phyloP scores from a whole-genome alignment of 2,797 vertebrate genomes.

The Sebastolobus altivelis region DNA sequence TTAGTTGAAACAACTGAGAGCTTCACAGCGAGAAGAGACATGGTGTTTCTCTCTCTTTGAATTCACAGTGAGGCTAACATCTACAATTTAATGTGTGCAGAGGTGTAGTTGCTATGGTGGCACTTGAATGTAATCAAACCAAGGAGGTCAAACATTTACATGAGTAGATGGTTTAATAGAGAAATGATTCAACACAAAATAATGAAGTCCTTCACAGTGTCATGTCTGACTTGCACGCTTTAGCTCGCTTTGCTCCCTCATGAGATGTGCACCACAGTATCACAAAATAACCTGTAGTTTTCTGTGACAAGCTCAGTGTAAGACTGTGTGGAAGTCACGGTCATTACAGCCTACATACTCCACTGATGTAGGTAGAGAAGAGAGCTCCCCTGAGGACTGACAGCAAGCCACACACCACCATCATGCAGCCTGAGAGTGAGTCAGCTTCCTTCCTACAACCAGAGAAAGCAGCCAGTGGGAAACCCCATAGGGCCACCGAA shows the following conservation, averaged over 20 bases:
- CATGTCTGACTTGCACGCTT: conserved; percentile 19
- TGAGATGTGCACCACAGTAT: conserved; percentile 30
- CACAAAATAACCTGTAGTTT: conserved; percentile 36
- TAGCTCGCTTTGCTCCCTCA: conserved; percentile 11
- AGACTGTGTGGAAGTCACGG: conserved; percentile 54
- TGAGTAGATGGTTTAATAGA: conserved; percentile 12
- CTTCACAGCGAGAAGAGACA: not conserved
- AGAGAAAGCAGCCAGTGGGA: conserved; percentile 69
- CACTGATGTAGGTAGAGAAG: conserved; percentile 69
- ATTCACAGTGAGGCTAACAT: not conserved
- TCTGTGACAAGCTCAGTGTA: conserved; percentile 47
- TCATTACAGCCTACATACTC: conserved; percentile 65
- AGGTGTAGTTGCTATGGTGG: not conserved
- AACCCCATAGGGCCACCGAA: conserved; percentile 59
- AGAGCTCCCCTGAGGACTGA: conserved; percentile 74
- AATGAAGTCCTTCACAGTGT: conserved; percentile 14
- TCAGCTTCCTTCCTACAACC: conserved; percentile 80
- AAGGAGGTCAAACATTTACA: conserved; percentile 6
- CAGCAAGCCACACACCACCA: conserved; percentile 76
- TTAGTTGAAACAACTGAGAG: not conserved
- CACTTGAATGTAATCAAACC: conserved; percentile 7
- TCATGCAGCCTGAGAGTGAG: conserved; percentile 74
- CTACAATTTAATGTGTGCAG: not conserved
- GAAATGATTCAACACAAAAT: conserved; percentile 5
- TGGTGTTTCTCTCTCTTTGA: not conserved